Evolutionary conservation across 2,113 vertebrate species (phyloP).

Genomic region (Hystrix cristata): DNA sequence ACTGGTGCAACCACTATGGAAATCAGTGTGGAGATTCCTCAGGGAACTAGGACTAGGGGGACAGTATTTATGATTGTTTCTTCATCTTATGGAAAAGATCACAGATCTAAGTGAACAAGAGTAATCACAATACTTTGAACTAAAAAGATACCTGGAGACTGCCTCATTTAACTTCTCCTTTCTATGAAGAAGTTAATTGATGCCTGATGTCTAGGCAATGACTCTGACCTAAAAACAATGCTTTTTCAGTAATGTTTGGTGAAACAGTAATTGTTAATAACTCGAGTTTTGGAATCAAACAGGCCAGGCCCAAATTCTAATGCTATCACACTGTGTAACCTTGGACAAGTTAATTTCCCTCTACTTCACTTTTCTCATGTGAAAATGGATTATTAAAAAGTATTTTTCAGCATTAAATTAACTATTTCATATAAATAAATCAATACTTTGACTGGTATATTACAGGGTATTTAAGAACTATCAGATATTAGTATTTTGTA

Average conservation of each 20-base stretch:
- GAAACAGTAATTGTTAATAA: background rate
- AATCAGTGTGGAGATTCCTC: too few species aligned
- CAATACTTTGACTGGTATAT: background rate
- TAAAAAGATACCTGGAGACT: background rate
- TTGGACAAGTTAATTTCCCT: background rate
- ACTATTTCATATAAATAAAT: background rate
- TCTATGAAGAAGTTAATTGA: background rate
- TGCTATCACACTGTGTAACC: background rate
- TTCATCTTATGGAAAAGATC: background rate
- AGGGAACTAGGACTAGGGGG: too few species aligned
- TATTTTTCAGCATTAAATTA: background rate
- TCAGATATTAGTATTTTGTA: slow-evolving; percentile 17
- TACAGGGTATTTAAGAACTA: background rate
- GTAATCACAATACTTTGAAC: background rate
- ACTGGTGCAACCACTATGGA: too few species aligned
- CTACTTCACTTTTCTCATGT: background rate
- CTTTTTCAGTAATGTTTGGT: background rate
- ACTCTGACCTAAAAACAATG: background rate
- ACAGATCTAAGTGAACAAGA: background rate
- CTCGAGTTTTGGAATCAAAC: background rate
- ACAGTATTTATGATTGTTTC: background rate
- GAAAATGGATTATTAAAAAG: background rate
- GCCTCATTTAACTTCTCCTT: background rate
- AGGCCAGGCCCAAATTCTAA: background rate
- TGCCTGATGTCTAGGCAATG: background rate